Base-by-base conservation (phyloP, 2,888 invertebrate species). In the Cordilura impudica region DNA sequence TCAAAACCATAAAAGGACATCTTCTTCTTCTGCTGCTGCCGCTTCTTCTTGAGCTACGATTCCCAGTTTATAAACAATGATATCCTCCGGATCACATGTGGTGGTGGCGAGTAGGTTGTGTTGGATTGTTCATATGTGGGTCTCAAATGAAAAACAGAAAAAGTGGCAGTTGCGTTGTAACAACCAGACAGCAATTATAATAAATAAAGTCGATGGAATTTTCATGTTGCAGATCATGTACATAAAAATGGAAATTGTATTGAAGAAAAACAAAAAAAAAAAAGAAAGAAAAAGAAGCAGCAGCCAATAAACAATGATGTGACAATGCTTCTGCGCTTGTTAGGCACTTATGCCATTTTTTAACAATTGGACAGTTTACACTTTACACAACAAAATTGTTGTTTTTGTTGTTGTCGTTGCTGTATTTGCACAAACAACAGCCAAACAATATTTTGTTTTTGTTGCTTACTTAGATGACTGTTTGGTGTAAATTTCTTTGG, bases 291-390 rank as follows among this genome's bases (percentile, higher is more conserved):
- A n/a, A n/a, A n/a, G n/a, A n/a, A n/a, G 75, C 75, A 67, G 79
- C 75, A 79, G 75, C 75, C 79, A 79, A 79, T 79, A 79, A 76
- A 78, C 75, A 82, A 73, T 73, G 63, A 76, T 80, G 75, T 80
- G 73, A 76, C 82, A 83, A 82, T 83, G 80, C 78, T 76, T 82
- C 78, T 78, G 79, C 81, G 83, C 83, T 85, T 84, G 85, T 85
- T 85, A 84, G 84, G 82, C 85, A 85, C 84, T 86, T 86, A 86
- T 85, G 84, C 85, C 85, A 85, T 84, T 84, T 85, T 83, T 83
- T 84, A 84, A 83, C 83, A 83, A 84, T 84, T 83, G 84, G 78
- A 81, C 81, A 82, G 82, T 83, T 81, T 80, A 78, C 82, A 81
- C 81, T 82, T 80, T 76, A 80, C 78, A 80, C 78, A 80, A 58